Conservation (phyloP, 2,888 invertebrate species). For the Nemurella pictetii region DNA sequence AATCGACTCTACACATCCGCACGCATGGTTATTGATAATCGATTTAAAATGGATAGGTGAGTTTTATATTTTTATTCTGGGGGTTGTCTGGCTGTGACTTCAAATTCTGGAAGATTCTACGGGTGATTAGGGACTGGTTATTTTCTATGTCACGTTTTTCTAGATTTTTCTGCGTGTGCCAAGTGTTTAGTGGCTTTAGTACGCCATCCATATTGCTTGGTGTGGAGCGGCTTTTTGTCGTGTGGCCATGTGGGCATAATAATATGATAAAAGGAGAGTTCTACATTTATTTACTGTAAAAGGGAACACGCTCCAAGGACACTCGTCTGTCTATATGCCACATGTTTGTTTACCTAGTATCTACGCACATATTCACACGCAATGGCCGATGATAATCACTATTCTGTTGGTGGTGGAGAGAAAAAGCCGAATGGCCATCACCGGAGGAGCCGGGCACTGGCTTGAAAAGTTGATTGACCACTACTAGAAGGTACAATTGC, state of each 20-base stretch:
- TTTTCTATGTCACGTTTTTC: too few relatives aligned
- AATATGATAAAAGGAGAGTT: neutral
- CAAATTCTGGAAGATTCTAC: neutral
- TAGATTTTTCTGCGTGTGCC: neutral
- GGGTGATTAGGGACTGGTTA: neutral
- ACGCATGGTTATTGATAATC: neutral
- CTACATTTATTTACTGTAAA: neutral
- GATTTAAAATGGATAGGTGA: neutral
- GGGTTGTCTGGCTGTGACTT: neutral
- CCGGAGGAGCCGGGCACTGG: neutral
- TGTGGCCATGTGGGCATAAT: neutral
- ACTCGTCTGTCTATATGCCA: neutral
- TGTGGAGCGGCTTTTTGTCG: neutral
- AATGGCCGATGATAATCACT: neutral
- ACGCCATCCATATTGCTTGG: neutral
- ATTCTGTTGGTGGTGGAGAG: neutral
- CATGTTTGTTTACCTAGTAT: neutral
- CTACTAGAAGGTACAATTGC: neutral
- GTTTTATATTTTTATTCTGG: neutral
- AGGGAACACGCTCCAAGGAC: neutral
- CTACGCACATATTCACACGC: neutral
- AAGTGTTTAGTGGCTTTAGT: neutral
- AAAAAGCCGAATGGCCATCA: neutral
- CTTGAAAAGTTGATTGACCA: neutral
- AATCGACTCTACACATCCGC: neutral